These are phyloP conservation scores for Trypoxylus dichotomus DNA, from an alignment of 1,140 invertebrate species.

Conservation along the genomic window DNA sequence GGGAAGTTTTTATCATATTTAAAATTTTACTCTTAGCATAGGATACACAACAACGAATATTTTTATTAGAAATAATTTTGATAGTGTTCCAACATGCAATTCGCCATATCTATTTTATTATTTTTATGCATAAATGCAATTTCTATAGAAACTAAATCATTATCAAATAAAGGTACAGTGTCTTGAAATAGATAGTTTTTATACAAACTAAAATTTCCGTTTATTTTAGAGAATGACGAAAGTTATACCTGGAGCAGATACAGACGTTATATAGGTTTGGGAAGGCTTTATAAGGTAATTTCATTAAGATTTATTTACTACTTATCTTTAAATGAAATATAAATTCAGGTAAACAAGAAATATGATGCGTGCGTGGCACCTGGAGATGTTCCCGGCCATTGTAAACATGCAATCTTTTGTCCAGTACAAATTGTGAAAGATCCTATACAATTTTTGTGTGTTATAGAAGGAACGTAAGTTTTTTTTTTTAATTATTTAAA, in stretches of 20 bases:
- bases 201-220: not conserved
- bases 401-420: constrained; percentile 66
- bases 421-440: constrained; percentile 62
- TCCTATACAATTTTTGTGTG: constrained; percentile 66
- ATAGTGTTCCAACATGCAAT: not conserved
- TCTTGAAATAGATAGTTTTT: not conserved
- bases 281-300: not conserved
- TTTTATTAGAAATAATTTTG: not conserved
- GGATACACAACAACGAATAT: too few species aligned
- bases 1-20: too few species aligned
- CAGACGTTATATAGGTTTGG: constrained; percentile 19
- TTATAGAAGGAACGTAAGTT: constrained; percentile 65
- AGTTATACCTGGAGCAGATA: not conserved
- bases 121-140: not conserved
- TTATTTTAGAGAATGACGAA: not conserved
- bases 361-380: constrained; percentile 65
- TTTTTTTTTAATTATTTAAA: not conserved
- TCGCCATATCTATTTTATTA: not conserved
- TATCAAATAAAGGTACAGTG: not conserved
- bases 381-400: constrained; percentile 62
- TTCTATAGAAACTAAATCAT: not conserved
- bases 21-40: too few species aligned
- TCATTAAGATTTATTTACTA: not conserved
- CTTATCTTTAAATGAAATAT: not conserved
- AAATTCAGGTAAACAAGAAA: constrained; percentile 52